Percentiles rank a stretch among this genome's conserved stretches.
phyloP scores from a whole-genome alignment of 2,888 invertebrate species.

The Acleris holmiana region DNA sequence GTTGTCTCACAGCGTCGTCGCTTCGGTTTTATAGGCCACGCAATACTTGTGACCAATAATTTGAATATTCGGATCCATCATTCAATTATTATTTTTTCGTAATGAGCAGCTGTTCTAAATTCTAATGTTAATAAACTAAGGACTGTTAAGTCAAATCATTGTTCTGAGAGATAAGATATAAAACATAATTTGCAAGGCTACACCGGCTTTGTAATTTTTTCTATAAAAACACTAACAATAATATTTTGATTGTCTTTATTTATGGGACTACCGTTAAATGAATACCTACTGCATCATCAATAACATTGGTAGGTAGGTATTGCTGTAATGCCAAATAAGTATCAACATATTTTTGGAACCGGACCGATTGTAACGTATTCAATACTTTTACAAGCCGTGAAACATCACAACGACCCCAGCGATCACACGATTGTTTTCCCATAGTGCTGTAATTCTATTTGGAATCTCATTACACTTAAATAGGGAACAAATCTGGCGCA shows the following conservation, averaged over 20 bases:
- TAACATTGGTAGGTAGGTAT: too few relatives aligned
- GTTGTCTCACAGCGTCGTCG: conserved; percentile 53
- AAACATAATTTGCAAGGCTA: too few relatives aligned
- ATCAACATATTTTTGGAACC: too few relatives aligned
- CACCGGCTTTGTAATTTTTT: too few relatives aligned
- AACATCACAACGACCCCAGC: conserved; percentile 51
- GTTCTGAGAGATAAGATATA: too few relatives aligned
- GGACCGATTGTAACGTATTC: neutral
- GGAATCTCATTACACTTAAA: conserved; percentile 83
- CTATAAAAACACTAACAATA: too few relatives aligned
- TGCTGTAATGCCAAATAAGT: too few relatives aligned
- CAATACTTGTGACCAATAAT: conserved; percentile 51
- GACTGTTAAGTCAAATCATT: too few relatives aligned
- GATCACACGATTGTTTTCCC: conserved; percentile 76
- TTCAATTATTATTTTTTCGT: conserved; percentile 42
- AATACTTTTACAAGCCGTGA: neutral
- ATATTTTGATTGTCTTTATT: too few relatives aligned
- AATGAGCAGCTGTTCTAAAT: conserved; percentile 39
- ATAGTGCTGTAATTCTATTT: conserved; percentile 77
- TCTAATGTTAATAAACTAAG: conserved; percentile 8
- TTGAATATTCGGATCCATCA: conserved; percentile 49
- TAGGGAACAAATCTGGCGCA: conserved; percentile 80
- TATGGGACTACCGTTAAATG: too few relatives aligned
- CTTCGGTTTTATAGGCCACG: conserved; percentile 48
- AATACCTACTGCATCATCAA: too few relatives aligned